A percentile compares a stretch with the other conserved stretches of the same genome.
These are phyloP conservation scores for Girardinus metallicus DNA, from an alignment of 2,797 vertebrate genomes.

Conservation along the genomic window DNA sequence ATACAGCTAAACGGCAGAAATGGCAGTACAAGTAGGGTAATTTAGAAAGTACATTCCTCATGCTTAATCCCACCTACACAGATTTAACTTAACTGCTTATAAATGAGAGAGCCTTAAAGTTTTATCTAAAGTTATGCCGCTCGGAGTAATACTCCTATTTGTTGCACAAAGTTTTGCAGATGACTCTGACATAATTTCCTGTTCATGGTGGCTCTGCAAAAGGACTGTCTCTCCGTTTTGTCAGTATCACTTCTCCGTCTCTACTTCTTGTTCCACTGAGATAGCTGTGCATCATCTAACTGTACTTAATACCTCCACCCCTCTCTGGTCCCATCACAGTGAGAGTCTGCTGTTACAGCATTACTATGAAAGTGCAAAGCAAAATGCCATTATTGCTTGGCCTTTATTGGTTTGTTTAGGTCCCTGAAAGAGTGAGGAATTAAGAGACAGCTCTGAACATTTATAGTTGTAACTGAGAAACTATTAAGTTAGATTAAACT, in stretches of 20 bases:
- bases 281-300: constrained; percentile 26
- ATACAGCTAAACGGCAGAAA: not conserved
- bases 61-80: not conserved
- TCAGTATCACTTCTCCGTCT: constrained; percentile 10
- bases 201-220: not conserved
- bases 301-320: constrained; percentile 1
- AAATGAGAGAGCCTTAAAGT: not conserved
- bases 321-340: constrained; percentile 15
- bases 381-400: constrained; percentile 22
- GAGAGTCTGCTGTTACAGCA: constrained; percentile 30
- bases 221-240: not conserved
- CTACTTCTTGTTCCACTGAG: constrained; percentile 7
- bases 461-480: constrained; percentile 51
- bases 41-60: not conserved
- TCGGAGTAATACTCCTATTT: not conserved
- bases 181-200: not conserved
- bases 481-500: constrained; percentile 59
- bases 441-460: constrained; percentile 26
- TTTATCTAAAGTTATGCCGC: not conserved
- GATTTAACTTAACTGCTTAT: not conserved
- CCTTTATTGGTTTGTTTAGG: constrained; percentile 24
- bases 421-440: constrained; percentile 19
- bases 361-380: constrained; percentile 24
- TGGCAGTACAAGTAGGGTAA: not conserved
- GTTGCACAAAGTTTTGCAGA: not conserved